Conservation (phyloP, 2,113 vertebrate genomes). For the Ammodramus savannarum region DNA sequence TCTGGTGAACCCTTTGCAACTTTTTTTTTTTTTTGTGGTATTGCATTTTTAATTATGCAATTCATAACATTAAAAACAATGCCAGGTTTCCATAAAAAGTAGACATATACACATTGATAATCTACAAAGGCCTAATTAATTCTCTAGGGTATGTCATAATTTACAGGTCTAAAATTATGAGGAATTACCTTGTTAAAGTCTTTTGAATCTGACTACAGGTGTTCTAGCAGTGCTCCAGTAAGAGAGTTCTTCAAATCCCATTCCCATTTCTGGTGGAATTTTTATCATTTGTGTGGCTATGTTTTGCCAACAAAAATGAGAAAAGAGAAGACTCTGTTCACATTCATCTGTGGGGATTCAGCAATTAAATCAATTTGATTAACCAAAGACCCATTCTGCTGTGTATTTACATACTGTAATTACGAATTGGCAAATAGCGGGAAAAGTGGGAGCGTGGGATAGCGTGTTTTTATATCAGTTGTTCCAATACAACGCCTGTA, state of each 20-base stretch:
- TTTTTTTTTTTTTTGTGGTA: neutral
- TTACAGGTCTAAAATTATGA: constrained; percentile 13
- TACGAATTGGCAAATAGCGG: constrained; percentile 68
- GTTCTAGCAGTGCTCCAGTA: constrained; percentile 4
- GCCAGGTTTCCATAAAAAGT: constrained; percentile 7
- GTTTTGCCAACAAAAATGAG: constrained; percentile 69
- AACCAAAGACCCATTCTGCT: constrained; percentile 74
- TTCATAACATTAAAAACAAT: constrained; percentile 25
- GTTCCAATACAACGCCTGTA: constrained; percentile 55
- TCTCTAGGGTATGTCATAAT: constrained; percentile 1
- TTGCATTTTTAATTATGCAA: neutral
- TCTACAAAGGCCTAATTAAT: constrained; percentile 41
- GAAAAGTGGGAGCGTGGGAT: constrained; percentile 65
- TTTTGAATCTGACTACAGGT: constrained; percentile 56
- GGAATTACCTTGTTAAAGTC: constrained; percentile 25
- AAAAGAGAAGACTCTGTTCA: constrained; percentile 67
- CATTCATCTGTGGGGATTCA: constrained; percentile 70
- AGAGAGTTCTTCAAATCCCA: constrained; percentile 22
- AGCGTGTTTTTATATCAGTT: constrained; percentile 57
- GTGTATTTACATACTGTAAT: constrained; percentile 74
- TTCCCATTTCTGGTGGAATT: constrained; percentile 50
- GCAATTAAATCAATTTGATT: constrained; percentile 76
- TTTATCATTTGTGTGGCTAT: constrained; percentile 48
- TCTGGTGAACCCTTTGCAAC: neutral
- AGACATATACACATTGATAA: neutral